A percentile compares a stretch with the other conserved stretches of the same genome.
Conservation (phyloP, 64 coral and sea anemone genomes). For the Acropora tenuis region DNA sequence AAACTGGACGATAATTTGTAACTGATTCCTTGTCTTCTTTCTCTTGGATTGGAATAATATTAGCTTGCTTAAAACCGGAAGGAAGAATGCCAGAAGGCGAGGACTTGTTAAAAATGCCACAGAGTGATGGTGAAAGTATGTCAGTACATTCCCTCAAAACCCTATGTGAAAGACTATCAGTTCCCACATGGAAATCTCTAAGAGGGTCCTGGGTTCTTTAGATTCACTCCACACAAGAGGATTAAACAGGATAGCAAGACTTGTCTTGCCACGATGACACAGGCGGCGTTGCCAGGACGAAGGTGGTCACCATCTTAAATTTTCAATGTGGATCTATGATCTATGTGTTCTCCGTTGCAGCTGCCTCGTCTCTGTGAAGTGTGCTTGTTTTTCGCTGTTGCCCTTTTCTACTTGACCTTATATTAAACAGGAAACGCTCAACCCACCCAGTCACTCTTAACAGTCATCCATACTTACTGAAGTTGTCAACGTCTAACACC, state of each 20-base stretch:
- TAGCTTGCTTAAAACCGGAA: neutral
- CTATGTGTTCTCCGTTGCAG: too few relatives aligned
- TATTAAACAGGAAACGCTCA: too few relatives aligned
- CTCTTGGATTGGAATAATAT: neutral
- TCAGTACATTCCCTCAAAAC: slow-evolving; percentile 19
- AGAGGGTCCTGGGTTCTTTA: slow-evolving; percentile 33
- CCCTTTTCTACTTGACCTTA: too few relatives aligned
- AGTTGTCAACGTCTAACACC: too few relatives aligned
- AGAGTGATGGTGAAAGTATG: neutral
- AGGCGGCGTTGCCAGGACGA: neutral
- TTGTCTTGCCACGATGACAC: slow-evolving; percentile 35
- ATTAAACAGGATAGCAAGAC: slow-evolving; percentile 26
- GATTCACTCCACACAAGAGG: slow-evolving; percentile 24
- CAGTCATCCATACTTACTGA: too few relatives aligned
- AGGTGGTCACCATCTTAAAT: slow-evolving; percentile 3
- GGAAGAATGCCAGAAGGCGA: slow-evolving; percentile 33
- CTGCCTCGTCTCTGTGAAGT: too few relatives aligned
- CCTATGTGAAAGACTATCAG: slow-evolving; percentile 2
- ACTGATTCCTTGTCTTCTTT: neutral
- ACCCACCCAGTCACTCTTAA: too few relatives aligned
- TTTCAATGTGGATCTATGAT: too few relatives aligned
- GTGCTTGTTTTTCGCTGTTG: too few relatives aligned
- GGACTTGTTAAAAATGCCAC: slow-evolving; percentile 5
- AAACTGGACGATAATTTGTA: neutral
- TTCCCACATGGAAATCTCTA: neutral